A percentile compares a stretch with the other conserved stretches of the same genome.
Evolutionary conservation across 2,113 vertebrate species (phyloP).

Genomic region (Chloropsis cyanopogon): DNA sequence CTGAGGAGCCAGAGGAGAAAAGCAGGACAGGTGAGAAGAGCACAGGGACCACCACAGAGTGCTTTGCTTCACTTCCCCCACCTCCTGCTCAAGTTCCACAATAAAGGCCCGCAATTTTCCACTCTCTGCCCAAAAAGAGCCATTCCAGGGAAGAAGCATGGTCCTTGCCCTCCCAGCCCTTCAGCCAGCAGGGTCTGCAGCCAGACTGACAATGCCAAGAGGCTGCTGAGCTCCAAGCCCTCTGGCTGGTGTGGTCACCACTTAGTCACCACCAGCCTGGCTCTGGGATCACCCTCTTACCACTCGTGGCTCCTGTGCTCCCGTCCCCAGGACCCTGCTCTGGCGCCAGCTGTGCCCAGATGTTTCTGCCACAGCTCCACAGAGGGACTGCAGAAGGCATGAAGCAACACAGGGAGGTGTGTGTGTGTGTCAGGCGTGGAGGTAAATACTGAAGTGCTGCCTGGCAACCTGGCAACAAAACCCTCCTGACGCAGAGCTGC

Average conservation of each 20-base stretch:
- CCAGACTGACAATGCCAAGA: rapidly evolving
- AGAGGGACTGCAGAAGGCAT: background rate
- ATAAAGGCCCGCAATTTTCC: background rate
- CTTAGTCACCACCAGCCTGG: background rate
- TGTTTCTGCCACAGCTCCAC: background rate
- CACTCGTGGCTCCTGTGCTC: rapidly evolving
- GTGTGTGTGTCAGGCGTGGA: background rate
- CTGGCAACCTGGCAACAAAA: slow-evolving; percentile 44
- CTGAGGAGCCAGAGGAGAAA: background rate
- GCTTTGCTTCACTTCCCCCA: rapidly evolving
- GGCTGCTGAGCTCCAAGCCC: background rate
- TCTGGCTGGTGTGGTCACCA: background rate
- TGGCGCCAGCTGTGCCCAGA: rapidly evolving
- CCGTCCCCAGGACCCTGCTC: rapidly evolving
- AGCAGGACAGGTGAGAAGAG: rapidly evolving
- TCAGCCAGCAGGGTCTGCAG: rapidly evolving
- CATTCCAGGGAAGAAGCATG: rapidly evolving
- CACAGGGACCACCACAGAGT: background rate
- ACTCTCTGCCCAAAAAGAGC: rapidly evolving
- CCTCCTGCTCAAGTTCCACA: background rate
- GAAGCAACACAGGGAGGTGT: background rate
- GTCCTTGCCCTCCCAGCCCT: background rate
- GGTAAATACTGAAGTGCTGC: slow-evolving; percentile 63
- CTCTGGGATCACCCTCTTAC: background rate
- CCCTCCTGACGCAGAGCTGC: background rate